Percentiles rank a stretch among this genome's conserved stretches.
phyloP scores from a whole-genome alignment of 2,888 invertebrate genomes.

The Tiphia femorata region DNA sequence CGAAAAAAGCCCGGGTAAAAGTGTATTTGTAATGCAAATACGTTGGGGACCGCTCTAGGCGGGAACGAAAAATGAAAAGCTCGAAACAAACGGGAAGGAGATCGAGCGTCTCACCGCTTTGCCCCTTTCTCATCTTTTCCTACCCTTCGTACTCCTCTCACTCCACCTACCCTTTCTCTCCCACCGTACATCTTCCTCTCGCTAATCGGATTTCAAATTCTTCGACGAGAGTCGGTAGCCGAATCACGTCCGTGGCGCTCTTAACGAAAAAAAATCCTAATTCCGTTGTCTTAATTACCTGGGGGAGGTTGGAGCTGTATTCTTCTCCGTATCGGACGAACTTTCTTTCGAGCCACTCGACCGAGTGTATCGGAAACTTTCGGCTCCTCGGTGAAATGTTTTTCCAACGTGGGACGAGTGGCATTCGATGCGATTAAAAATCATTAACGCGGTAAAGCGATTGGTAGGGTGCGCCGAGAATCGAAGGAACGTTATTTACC shows the following conservation, averaged over 20 bases:
- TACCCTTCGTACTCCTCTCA: background rate
- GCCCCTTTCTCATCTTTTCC: background rate
- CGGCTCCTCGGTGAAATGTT: background rate
- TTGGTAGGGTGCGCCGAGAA: conserved; percentile 25
- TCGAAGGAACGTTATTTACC: conserved; percentile 48
- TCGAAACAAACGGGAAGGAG: conserved; percentile 16
- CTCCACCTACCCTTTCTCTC: background rate
- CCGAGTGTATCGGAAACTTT: background rate
- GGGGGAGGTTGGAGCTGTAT: conserved; percentile 22
- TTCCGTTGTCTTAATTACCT: conserved; percentile 43
- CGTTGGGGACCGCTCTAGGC: background rate
- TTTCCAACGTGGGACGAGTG: background rate
- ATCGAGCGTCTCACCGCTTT: too few relatives aligned
- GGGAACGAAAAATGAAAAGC: conserved; percentile 32
- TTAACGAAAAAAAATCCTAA: conserved; percentile 30
- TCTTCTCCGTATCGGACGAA: background rate
- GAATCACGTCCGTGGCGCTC: conserved; percentile 39
- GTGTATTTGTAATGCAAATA: conserved; percentile 46
- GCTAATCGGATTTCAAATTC: conserved; percentile 44
- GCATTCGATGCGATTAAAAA: background rate
- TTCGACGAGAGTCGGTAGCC: conserved; percentile 6
- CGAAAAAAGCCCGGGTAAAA: conserved; percentile 14
- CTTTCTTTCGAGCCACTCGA: too few relatives aligned
- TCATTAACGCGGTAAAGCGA: conserved; percentile 6
- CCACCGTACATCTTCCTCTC: background rate